Percentiles rank a stretch among this genome's conserved stretches.
Evolutionary conservation across 2,888 invertebrate genomes (phyloP).

Genomic region (Mesorhabditis sp.): DNA sequence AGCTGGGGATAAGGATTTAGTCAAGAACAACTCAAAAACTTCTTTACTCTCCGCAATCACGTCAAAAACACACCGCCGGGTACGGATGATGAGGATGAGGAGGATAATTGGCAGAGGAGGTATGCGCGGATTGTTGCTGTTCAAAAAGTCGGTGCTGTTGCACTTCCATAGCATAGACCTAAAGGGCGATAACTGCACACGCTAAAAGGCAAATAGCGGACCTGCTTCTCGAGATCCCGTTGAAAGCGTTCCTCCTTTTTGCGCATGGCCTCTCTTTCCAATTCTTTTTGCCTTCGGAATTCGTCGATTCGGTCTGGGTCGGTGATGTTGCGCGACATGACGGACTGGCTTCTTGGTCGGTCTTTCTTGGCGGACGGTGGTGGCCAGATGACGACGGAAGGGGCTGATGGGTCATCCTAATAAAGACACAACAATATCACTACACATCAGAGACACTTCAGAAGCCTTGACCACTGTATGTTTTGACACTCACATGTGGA

Average conservation of each 20-base stretch:
- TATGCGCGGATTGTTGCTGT: conserved; percentile 29
- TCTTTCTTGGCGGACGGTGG: conserved; percentile 35
- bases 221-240: conserved; percentile 42
- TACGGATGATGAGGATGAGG: neutral
- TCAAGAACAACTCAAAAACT: neutral
- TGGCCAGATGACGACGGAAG: conserved; percentile 54
- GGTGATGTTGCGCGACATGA: conserved; percentile 37
- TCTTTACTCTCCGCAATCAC: neutral
- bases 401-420: conserved; percentile 21
- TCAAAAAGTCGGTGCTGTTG: conserved; percentile 43
- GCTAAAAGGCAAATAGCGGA: neutral
- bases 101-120: neutral
- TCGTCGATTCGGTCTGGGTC: conserved; percentile 52
- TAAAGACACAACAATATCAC: neutral
- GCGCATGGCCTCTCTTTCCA: conserved; percentile 49
- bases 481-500: conserved; percentile 4
- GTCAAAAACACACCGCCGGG: neutral
- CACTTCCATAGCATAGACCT: conserved; percentile 41
- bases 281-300: conserved; percentile 44
- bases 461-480: neutral
- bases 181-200: neutral
- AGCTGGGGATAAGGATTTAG: neutral
- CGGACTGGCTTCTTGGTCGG: conserved; percentile 39
- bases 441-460: neutral
- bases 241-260: conserved; percentile 37